Evolutionary conservation across 1,140 invertebrate genomes (phyloP).

Genomic region (Scaptomyza graminum): DNA sequence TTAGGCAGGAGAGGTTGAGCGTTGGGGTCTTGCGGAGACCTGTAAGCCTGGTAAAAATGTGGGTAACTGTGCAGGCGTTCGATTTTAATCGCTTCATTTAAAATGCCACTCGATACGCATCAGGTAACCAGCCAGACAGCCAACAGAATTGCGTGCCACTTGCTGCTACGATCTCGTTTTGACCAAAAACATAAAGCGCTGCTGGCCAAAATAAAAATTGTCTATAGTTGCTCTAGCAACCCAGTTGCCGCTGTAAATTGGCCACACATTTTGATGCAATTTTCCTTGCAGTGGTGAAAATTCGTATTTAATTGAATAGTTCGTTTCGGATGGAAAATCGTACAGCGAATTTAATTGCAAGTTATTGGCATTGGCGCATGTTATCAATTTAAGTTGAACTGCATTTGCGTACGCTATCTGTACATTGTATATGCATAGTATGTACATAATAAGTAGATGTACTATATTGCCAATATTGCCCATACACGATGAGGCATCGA

Average conservation of each 20-base stretch:
- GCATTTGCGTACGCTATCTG: conserved; percentile 15
- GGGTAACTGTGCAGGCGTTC: conserved; percentile 76
- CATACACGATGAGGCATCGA: conserved; percentile 5
- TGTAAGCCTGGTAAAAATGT: conserved; percentile 51
- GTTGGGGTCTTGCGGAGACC: not conserved
- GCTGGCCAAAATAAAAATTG: conserved; percentile 62
- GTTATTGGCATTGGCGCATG: conserved; percentile 47
- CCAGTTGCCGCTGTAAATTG: too few species aligned
- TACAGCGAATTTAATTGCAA: conserved; percentile 43
- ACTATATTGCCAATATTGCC: conserved; percentile 15
- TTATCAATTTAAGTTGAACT: conserved; percentile 16
- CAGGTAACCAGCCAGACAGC: conserved; percentile 51
- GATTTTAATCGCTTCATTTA: conserved; percentile 81
- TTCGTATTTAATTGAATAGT: conserved; percentile 77
- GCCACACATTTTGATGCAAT: conserved; percentile 58
- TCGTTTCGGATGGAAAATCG: conserved; percentile 40
- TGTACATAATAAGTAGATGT: not conserved
- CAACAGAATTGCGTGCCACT: conserved; percentile 70
- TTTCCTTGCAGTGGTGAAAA: conserved; percentile 56
- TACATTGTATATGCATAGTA: not conserved
- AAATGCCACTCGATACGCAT: conserved; percentile 80
- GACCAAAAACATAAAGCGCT: conserved; percentile 60
- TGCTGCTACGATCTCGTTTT: conserved; percentile 80
- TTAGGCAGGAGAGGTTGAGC: conserved; percentile 29
- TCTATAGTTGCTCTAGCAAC: conserved; percentile 25